Base-by-base conservation (phyloP, 1,140 invertebrate genomes). In the Tribolium castaneum region DNA sequence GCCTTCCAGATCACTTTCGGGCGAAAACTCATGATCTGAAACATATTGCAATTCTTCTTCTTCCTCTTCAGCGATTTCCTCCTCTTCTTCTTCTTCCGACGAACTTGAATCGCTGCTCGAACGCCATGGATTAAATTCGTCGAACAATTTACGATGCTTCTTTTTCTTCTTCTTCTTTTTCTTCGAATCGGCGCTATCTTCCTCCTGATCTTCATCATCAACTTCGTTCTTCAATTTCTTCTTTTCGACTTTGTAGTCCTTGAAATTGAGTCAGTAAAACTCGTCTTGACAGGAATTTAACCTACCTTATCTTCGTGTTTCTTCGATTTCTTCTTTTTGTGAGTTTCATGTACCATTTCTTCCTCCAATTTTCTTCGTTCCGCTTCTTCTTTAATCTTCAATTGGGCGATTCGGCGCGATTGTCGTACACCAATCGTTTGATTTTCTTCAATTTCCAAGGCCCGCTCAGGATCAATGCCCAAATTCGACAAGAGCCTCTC, bases 21-120 rank as follows among this genome's bases (percentile, higher is more conserved):
- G 95, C 0, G 95, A 97, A 86, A 97, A 97, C 86, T 97, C 96
- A 83, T 97, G 96, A 87, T 97, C 96, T 0, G 95, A 96, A 86
- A 94, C 94, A 30, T 94, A 93, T 0, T 92, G 83, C n/a, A 92
- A 85, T 7, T 90, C 89, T 3, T 89, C 90, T 59, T 91, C 89
- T 66, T 91, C 90, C 2, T 88, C 88, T 22, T 89, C 88, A 51
- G 87, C 80, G 75, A 89, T 91, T 77, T 92, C 90, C 71, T 90
- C 89, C n/a, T 90, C 88, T 4, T 90, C 91, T 7, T 91, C 89
- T 25, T 91, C 90, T 0, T 87, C 81, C 71, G 45, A 66, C 45
- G 16, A 70, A 73, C 82, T 84, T 16, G 62, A 62, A n/a, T 89
- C 91, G 3, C 90, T 91, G 30, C 91, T 91, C 51, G 91, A 90